These are phyloP conservation scores for Pocillopora grandis DNA, from an alignment of 92 coral and sea anemone species.

Conservation along the genomic window DNA sequence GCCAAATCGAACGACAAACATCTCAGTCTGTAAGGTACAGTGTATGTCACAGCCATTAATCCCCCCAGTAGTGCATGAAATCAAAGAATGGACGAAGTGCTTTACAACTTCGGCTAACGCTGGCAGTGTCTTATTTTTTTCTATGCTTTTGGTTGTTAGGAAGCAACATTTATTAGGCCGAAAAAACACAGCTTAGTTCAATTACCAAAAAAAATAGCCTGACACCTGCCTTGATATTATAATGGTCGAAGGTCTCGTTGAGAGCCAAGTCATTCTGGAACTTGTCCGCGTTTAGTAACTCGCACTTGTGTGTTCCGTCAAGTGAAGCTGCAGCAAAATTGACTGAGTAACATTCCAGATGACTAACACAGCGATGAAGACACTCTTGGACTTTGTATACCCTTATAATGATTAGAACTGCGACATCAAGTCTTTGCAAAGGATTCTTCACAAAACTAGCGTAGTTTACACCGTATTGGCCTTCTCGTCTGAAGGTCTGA, in stretches of 20 bases:
- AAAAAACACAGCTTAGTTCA: not conserved
- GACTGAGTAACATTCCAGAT: conserved; percentile 25
- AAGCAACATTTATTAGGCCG: not conserved
- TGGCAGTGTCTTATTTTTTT: not conserved
- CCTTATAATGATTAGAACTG: not conserved
- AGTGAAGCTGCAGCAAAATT: conserved; percentile 16
- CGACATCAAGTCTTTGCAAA: conserved; percentile 13
- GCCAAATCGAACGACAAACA: too few relatives aligned
- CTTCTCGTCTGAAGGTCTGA: conserved; percentile 17
- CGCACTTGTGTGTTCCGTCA: conserved; percentile 21
- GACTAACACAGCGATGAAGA: conserved; percentile 1
- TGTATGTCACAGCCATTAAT: too few relatives aligned
- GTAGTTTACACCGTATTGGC: not conserved
- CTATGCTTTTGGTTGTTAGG: not conserved
- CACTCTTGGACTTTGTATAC: conserved; percentile 3
- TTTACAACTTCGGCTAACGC: too few relatives aligned
- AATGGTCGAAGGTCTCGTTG: conserved; percentile 27
- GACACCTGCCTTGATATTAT: conserved; percentile 27
- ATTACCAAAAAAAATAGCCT: not conserved
- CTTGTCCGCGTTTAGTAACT: conserved; percentile 37
- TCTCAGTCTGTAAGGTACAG: too few relatives aligned
- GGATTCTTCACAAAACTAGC: conserved; percentile 15
- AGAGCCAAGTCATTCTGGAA: conserved; percentile 10
- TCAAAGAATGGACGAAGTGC: too few relatives aligned
- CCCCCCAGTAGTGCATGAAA: too few relatives aligned